Conservation (phyloP, 2,888 invertebrate species). For the Fabriciana adippe region DNA sequence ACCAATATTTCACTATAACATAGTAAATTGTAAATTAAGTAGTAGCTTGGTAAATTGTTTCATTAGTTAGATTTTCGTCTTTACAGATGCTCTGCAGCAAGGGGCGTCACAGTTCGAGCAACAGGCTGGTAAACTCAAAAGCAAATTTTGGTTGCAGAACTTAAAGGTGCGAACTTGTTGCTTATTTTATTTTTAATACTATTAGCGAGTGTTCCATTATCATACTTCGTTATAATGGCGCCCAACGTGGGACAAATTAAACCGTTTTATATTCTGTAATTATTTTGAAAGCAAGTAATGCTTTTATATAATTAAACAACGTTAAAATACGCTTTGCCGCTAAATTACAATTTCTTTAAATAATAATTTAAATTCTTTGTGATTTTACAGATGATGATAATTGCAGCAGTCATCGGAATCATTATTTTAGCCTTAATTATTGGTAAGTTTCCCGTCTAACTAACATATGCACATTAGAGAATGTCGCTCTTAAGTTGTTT, state of each 20-base stretch:
- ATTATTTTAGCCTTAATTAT: conserved; percentile 93
- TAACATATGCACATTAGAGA: conserved; percentile 44
- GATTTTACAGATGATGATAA: conserved; percentile 91
- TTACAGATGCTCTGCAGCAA: conserved; percentile 93
- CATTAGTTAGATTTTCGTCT: neutral
- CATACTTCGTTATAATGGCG: neutral
- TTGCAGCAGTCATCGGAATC: conserved; percentile 92
- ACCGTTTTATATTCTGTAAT: neutral
- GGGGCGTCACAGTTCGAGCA: conserved; percentile 98
- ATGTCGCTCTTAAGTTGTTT: conserved; percentile 43
- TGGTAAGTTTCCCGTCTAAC: conserved; percentile 83
- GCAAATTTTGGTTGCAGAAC: conserved; percentile 99
- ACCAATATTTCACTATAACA: too few relatives aligned
- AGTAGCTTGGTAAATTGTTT: neutral
- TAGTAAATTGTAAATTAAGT: too few relatives aligned
- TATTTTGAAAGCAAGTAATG: neutral
- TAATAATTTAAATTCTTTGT: neutral
- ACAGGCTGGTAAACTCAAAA: conserved; percentile 97
- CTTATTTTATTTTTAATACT: too few relatives aligned
- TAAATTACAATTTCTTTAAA: neutral
- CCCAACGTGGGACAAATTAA: neutral
- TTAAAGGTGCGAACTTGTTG: conserved; percentile 85
- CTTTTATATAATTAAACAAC: neutral
- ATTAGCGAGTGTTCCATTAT: neutral
- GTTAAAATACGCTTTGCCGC: too few relatives aligned